Evolutionary conservation across 2,113 vertebrate species (phyloP).

Genomic region (Silurus glanis): DNA sequence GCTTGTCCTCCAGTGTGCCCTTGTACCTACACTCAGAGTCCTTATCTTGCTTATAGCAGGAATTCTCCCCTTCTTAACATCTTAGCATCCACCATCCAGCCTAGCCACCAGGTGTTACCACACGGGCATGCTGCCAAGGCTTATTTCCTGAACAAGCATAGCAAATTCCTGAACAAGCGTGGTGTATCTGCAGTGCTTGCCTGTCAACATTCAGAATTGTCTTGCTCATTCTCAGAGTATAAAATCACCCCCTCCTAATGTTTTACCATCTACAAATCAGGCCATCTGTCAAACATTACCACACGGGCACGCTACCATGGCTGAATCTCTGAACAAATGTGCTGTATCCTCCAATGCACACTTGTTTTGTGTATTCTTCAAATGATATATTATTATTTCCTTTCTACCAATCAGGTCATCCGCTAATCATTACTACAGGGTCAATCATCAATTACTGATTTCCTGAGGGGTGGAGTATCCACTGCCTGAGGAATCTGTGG

Average conservation of each 20-base stretch:
- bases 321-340: background rate
- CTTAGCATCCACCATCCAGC: conserved; percentile 46
- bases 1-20: background rate
- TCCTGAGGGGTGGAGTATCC: background rate
- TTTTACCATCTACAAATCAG: conserved; percentile 44
- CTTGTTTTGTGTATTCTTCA: background rate
- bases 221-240: conserved; percentile 49
- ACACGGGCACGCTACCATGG: background rate
- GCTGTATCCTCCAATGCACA: background rate
- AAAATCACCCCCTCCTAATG: conserved; percentile 43
- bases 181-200: background rate
- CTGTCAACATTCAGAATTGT: background rate
- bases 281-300: conserved; percentile 15
- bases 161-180: background rate
- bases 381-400: background rate
- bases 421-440: background rate
- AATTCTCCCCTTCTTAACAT: conserved; percentile 40
- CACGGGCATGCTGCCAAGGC: conserved; percentile 6
- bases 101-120: conserved; percentile 19
- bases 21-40: background rate
- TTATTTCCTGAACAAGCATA: conserved; percentile 4
- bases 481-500: background rate
- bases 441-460: background rate
- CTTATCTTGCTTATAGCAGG: conserved; percentile 48
- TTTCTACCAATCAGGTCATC: background rate